Conservation (phyloP, 2,888 invertebrate species). For the Drosophila borealis region DNA sequence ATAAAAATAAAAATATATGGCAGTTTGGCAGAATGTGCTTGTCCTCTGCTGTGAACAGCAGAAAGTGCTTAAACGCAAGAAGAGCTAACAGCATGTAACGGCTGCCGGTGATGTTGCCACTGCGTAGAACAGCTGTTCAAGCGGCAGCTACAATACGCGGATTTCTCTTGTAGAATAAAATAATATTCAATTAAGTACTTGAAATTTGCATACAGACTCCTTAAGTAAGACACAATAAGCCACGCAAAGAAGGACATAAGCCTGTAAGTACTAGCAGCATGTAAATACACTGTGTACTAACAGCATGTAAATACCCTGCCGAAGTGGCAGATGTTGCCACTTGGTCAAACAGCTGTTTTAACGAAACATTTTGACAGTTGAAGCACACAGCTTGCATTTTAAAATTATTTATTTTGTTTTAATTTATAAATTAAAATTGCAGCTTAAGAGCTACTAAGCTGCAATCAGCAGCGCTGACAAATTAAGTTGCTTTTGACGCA, state of each 20-base stretch:
- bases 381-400: not conserved
- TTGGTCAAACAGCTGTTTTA: slow-evolving; percentile 11
- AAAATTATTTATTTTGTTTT: not conserved
- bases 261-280: not conserved
- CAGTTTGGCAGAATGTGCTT: too few relatives aligned
- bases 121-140: not conserved
- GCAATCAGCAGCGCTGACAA: not conserved
- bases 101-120: not conserved
- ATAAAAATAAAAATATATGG: too few relatives aligned
- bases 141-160: too few relatives aligned
- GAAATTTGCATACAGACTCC: too few relatives aligned
- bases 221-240: too few relatives aligned
- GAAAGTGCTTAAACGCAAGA: not conserved
- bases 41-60: not conserved
- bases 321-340: not conserved
- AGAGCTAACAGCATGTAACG: not conserved
- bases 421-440: slow-evolving; percentile 17
- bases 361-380: not conserved
- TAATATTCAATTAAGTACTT: too few relatives aligned
- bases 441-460: not conserved
- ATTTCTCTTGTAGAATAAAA: too few relatives aligned
- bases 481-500: not conserved
- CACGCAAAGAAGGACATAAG: too few relatives aligned
- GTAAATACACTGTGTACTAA: not conserved
- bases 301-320: slow-evolving; percentile 1